A percentile compares a stretch with the other conserved stretches of the same genome.
Evolutionary conservation across 1,140 invertebrate species (phyloP).

Genomic region (Trypoxylus dichotomus): DNA sequence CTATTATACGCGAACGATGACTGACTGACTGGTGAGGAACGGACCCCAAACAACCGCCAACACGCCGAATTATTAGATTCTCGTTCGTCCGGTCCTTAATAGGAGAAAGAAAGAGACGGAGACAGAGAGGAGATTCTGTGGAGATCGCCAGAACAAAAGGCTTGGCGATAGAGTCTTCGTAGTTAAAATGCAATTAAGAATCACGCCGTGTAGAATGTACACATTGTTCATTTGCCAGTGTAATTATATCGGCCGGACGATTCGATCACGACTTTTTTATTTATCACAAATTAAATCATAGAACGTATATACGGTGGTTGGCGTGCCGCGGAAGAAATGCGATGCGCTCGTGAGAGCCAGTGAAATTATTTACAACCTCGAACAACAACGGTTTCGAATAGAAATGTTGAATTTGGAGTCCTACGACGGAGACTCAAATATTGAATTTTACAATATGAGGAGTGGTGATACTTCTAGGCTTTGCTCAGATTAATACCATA

Average conservation of each 20-base stretch:
- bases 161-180: not conserved
- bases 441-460: no score
- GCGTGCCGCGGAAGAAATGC: no score
- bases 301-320: not conserved
- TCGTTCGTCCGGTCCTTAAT: no score
- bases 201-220: not conserved
- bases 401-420: no score
- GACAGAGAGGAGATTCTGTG: not conserved
- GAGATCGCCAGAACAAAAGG: conserved; percentile 1
- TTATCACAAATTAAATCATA: not conserved
- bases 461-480: no score
- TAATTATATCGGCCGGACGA: not conserved
- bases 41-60: not conserved
- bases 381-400: no score
- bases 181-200: conserved; percentile 4
- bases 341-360: no score
- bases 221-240: not conserved
- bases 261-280: not conserved
- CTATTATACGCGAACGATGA: not conserved
- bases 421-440: no score
- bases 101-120: not conserved
- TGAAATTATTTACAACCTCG: no score
- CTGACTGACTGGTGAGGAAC: not conserved
- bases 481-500: no score
- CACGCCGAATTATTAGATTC: not conserved